Conservation (phyloP, 2,888 invertebrate genomes). For the Allygus modestus region DNA sequence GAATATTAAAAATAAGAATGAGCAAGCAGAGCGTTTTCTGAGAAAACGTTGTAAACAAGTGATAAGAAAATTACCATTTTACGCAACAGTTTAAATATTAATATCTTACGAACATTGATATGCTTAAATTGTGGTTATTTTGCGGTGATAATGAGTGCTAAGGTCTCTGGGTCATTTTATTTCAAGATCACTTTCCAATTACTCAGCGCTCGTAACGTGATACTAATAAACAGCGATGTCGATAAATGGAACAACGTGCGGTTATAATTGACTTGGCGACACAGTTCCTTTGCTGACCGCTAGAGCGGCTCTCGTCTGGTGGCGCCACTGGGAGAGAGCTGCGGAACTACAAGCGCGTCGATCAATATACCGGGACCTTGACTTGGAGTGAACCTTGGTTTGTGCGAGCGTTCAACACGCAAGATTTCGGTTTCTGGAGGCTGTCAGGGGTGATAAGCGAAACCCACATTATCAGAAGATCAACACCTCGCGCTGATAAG, state of each 20-base stretch:
- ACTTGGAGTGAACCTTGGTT: constrained; percentile 61
- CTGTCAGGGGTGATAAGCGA: not conserved
- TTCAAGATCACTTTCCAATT: not conserved
- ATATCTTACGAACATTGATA: not conserved
- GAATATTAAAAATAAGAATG: not conserved
- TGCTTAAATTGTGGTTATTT: not conserved
- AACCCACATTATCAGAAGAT: not conserved
- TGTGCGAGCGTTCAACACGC: constrained; percentile 37
- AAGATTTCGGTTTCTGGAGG: constrained; percentile 13
- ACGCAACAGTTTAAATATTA: not conserved
- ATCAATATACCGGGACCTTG: constrained; percentile 56
- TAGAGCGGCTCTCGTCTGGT: constrained; percentile 15
- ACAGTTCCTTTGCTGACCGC: not conserved
- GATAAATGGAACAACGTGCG: not conserved
- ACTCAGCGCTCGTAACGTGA: not conserved
- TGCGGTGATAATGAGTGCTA: not conserved
- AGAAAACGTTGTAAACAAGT: constrained; percentile 31
- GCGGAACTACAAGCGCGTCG: constrained; percentile 21
- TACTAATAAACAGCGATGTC: not conserved
- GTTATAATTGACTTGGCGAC: not conserved
- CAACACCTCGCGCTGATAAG: constrained; percentile 1
- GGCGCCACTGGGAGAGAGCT: constrained; percentile 42
- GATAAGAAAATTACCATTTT: not conserved
- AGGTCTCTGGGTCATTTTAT: constrained; percentile 14
- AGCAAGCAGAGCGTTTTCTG: not conserved